Percentiles rank a stretch among this genome's conserved stretches.
These are phyloP conservation scores for Mactra quadrangularis DNA, from an alignment of 1,140 invertebrate species.

Conservation along the genomic window DNA sequence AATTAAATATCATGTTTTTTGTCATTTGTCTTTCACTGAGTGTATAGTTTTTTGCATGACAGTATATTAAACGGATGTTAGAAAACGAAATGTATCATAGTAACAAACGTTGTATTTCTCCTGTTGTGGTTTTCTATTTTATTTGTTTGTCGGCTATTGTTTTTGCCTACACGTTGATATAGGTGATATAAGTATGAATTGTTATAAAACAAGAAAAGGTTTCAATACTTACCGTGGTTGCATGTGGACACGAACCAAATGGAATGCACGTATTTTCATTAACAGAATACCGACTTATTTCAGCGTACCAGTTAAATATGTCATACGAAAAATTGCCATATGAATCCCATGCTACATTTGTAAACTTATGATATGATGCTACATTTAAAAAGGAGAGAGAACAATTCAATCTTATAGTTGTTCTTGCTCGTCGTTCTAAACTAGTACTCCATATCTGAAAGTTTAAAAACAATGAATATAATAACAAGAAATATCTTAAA, in stretches of 20 bases:
- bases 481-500: too few relatives aligned
- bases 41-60: too few relatives aligned
- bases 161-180: too few relatives aligned
- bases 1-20: too few relatives aligned
- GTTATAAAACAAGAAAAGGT: too few relatives aligned
- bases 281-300: constrained; percentile 23
- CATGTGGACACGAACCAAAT: background rate
- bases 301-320: constrained; percentile 43
- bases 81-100: too few relatives aligned
- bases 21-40: too few relatives aligned
- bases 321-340: constrained; percentile 40
- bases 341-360: constrained; percentile 36
- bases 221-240: constrained; percentile 31
- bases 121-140: too few relatives aligned
- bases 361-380: constrained; percentile 15
- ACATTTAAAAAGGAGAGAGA: constrained; percentile 25
- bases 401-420: constrained; percentile 28
- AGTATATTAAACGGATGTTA: too few relatives aligned
- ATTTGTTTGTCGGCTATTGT: too few relatives aligned
- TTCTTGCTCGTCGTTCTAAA: constrained; percentile 32
- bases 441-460: constrained; percentile 23
- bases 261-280: constrained; percentile 3
- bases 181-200: too few relatives aligned
- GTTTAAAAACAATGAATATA: background rate
- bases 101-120: too few relatives aligned